Percentiles rank a stretch among this genome's conserved stretches.
These are phyloP conservation scores for Calephelis perditalis DNA, from an alignment of 2,888 invertebrate species.

Conservation along the genomic window DNA sequence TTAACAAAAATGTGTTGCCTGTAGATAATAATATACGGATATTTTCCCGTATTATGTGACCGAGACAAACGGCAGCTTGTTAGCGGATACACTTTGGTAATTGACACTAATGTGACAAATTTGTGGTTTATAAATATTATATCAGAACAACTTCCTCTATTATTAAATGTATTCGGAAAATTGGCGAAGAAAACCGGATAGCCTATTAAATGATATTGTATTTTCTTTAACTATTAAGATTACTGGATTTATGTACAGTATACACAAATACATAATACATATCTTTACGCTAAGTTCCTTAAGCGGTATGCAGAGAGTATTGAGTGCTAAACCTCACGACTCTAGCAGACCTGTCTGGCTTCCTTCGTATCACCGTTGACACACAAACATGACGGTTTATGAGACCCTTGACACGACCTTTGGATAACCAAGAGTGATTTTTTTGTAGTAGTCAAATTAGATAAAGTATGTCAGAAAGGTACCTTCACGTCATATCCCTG, in stretches of 20 bases:
- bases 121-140: constrained; percentile 5
- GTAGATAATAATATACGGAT: too few relatives aligned
- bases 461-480: too few relatives aligned
- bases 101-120: constrained; percentile 4
- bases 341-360: not conserved
- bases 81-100: constrained; percentile 2
- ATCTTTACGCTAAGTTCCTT: too few relatives aligned
- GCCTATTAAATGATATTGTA: not conserved
- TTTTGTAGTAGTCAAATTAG: too few relatives aligned
- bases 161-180: not conserved
- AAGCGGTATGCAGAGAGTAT: too few relatives aligned
- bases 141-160: not conserved
- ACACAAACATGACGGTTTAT: not conserved
- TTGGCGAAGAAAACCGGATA: too few relatives aligned
- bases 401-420: not conserved
- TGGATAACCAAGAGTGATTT: too few relatives aligned
- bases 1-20: not conserved
- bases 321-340: too few relatives aligned
- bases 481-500: too few relatives aligned
- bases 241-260: not conserved
- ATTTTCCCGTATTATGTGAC: not conserved
- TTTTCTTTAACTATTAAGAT: not conserved
- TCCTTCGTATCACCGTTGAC: not conserved
- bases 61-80: constrained; percentile 3
- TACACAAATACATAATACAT: not conserved